Base-by-base conservation (phyloP, 64 coral and sea anemone genomes). In the Actinia equina region DNA sequence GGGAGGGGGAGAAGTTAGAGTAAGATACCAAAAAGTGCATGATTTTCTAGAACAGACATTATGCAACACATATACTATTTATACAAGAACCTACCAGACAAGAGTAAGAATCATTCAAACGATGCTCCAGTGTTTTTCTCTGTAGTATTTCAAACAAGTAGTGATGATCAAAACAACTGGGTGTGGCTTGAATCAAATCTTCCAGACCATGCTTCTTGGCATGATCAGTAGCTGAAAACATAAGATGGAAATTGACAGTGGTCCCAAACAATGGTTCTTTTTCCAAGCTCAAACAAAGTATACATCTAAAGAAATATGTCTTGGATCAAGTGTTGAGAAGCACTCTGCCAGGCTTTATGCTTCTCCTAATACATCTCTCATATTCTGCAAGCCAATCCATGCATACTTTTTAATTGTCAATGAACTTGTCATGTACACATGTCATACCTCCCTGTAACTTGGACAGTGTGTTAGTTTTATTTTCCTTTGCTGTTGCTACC, bases 141-240 rank as follows among this genome's bases (percentile, higher is more conserved):
- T 99, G 97, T 26, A 99, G 77, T 63, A 90, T 79, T 79, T 95
- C 93, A 91, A 99, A 99, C 77, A 99, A 42, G 16, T 87, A 87
- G 70, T 99, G 93, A 43, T 99, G 97, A 60, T 99, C 94, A 83
- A 95, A 94, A 13, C 82, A 84, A 53, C 86, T 90, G 3, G 97
- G 97, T 86, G 94, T 90, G 17, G 97, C 97, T 79, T 99, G 97
- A 65, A 99, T 99, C 7, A 89, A 77, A 45, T 93, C 97, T 77
- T 95, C 97, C 6, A 99, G 86, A 12, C 97, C 97, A 86, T 90
- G 93, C 74, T 99, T 99, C 77, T 92, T 93, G 2, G 97, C 97
- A 83, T 93, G 93, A 71, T 95, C 97, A 65, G 86, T 86, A 43
- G 94, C 97, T 98, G 25, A 61, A 83, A 79, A 84, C 1, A 58